Base-by-base conservation (phyloP, 2,797 vertebrate species). In the Parauchenoglanis ngamensis region DNA sequence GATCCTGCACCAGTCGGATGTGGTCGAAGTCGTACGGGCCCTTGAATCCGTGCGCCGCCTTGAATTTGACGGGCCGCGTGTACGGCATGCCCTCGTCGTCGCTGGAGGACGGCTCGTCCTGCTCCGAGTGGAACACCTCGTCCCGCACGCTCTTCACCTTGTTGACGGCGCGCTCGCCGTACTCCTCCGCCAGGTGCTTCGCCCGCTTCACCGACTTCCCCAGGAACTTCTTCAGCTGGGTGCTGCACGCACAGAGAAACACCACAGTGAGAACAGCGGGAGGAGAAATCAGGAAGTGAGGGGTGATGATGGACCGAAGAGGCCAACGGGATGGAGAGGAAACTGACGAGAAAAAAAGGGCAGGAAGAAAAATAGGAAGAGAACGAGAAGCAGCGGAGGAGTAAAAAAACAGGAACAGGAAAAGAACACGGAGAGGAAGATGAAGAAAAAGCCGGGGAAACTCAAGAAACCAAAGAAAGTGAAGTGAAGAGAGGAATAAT, bases 61-160 rank as follows among this genome's bases (percentile, higher is more conserved):
- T 99, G 92, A 99, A 99, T 93, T 99, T 99, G 88, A 97, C 98
- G 0, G 96, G 98, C 90, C 98, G 94, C 28, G 98, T 99, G 92
- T 99, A 99, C 0, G 98, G 98, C 98, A 99, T 99, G 52, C 98
- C 98, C 94, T 99, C 98, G 84, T 99, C 98, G 49, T 99, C 98
- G 90, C 98, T 99, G 49, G 98, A 99, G 19, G 98, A 99, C 0
- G 97, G 97, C 92, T 99, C 98, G 4, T 99, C 98, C 90, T 96
- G 98, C 94, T 99, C 98, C 35, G 97, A 98, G 84, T 99, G 98
- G 92, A 99, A 99, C 76, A 99, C 98, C 97, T 99, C 98, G 3
- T 99, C 98, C 65, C 98, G 96, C 86, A 99, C 98, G 57, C 98
- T 99, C 93, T 98, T 99, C 85, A 99, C 98, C 94, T 99, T 99